Conservation (phyloP, 2,888 invertebrate species). For the Calameuta filiformis region DNA sequence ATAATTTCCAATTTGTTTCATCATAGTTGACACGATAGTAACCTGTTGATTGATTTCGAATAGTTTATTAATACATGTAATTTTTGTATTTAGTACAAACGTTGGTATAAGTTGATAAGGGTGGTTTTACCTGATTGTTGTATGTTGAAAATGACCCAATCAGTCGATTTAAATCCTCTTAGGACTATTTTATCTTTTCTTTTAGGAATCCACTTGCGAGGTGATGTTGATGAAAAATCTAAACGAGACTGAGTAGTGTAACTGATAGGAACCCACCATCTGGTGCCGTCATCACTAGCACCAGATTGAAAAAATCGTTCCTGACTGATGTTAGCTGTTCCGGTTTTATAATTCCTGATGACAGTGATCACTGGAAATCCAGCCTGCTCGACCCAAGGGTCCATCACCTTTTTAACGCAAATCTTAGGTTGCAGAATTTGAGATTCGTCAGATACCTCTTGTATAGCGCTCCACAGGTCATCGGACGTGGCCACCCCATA, state of each 20-base stretch:
- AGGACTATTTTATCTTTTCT: constrained; percentile 24
- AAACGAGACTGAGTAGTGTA: constrained; percentile 31
- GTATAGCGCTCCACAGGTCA: constrained; percentile 63
- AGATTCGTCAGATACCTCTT: constrained; percentile 20
- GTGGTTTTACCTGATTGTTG: constrained; percentile 70
- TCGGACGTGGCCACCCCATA: no score
- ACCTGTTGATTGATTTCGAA: constrained; percentile 37
- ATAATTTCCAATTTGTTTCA: constrained; percentile 56
- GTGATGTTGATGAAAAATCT: constrained; percentile 28
- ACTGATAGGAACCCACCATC: constrained; percentile 52
- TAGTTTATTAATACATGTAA: neutral
- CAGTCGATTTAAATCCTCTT: constrained; percentile 31
- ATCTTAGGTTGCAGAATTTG: constrained; percentile 51
- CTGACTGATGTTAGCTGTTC: constrained; percentile 66
- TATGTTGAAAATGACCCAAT: constrained; percentile 74
- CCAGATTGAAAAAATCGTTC: constrained; percentile 39
- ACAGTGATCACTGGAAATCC: constrained; percentile 76
- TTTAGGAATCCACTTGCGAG: constrained; percentile 28
- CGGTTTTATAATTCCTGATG: constrained; percentile 66
- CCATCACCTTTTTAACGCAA: constrained; percentile 53
- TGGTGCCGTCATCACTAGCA: constrained; percentile 8
- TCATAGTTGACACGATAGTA: constrained; percentile 65
- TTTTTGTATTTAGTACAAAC: neutral
- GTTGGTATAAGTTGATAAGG: neutral
- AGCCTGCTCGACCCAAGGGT: constrained; percentile 74